phyloP scores from a whole-genome alignment of 2,888 invertebrate species.

The Tenodera sinensis region DNA sequence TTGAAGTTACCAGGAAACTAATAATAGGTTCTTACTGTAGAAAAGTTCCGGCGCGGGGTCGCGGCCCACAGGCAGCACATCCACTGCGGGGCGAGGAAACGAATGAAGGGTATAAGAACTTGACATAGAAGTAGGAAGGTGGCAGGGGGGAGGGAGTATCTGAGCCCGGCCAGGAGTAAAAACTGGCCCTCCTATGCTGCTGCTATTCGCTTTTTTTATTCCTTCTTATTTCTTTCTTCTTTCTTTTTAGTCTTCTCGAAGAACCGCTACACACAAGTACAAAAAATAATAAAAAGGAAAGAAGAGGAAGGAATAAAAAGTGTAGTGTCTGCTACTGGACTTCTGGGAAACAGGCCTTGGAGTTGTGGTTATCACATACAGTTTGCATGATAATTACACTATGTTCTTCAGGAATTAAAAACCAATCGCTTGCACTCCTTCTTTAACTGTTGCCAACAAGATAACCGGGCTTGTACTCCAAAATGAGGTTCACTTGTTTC shows the following conservation, averaged over 20 bases:
- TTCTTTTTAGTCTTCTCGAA: background rate
- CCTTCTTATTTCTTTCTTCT: background rate
- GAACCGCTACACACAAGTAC: background rate
- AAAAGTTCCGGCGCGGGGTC: background rate
- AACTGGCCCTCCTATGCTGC: conserved; percentile 15
- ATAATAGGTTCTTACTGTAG: too few relatives aligned
- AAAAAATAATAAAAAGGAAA: background rate
- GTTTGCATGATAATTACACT: background rate
- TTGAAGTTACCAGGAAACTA: too few relatives aligned
- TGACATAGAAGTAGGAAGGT: background rate
- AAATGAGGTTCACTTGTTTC: too few relatives aligned
- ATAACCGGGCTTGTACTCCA: too few relatives aligned
- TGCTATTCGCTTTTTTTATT: conserved; percentile 6
- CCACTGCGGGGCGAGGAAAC: background rate
- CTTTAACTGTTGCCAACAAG: background rate
- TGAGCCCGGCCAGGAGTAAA: conserved; percentile 19
- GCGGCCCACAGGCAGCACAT: background rate
- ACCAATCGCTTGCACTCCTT: background rate
- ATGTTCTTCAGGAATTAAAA: background rate
- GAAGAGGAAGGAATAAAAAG: background rate
- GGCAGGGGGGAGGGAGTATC: background rate
- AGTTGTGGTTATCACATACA: background rate
- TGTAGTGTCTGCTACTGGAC: background rate
- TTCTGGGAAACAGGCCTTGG: conserved; percentile 13
- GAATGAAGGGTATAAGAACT: background rate